Percentiles rank a stretch among this genome's conserved stretches.
phyloP scores from a whole-genome alignment of 2,888 invertebrate species.

The Gastrophysa polygoni region DNA sequence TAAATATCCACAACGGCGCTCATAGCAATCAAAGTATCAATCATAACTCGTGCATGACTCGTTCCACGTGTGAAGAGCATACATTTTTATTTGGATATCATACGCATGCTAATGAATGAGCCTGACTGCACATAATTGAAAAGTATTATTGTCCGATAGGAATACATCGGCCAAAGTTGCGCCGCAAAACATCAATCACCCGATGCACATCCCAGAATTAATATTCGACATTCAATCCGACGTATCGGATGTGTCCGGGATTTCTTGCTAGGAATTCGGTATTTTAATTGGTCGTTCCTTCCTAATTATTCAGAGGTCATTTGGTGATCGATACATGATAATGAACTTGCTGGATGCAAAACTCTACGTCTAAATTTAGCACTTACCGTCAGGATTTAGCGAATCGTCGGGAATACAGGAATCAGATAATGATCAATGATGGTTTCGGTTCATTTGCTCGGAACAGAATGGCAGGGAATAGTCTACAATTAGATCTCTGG shows the following conservation, averaged over 20 bases:
- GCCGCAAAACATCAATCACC: not conserved
- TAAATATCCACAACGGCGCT: too few species aligned
- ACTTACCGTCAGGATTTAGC: not conserved
- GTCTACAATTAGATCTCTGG: too few species aligned
- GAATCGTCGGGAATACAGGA: not conserved
- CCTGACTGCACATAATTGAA: not conserved
- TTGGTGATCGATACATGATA: constrained; percentile 18
- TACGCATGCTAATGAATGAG: not conserved
- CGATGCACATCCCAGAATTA: not conserved
- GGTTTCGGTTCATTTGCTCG: not conserved
- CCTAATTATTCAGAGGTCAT: constrained; percentile 14
- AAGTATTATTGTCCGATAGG: not conserved
- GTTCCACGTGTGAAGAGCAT: not conserved
- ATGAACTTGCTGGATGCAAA: constrained; percentile 20
- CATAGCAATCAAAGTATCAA: too few species aligned
- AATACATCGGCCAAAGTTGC: not conserved
- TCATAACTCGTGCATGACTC: too few species aligned
- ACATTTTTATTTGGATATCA: not conserved
- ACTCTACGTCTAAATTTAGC: constrained; percentile 12
- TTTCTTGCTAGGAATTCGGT: not conserved
- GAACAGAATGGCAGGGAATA: too few species aligned
- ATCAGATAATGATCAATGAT: not conserved
- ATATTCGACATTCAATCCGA: not conserved
- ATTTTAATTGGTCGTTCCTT: constrained; percentile 4
- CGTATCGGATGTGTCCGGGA: not conserved